Evolutionary conservation across 2,797 vertebrate species (phyloP), one percentile per base, ranked within the genome.

Genomic region (Notolabrus celidotus): DNA sequence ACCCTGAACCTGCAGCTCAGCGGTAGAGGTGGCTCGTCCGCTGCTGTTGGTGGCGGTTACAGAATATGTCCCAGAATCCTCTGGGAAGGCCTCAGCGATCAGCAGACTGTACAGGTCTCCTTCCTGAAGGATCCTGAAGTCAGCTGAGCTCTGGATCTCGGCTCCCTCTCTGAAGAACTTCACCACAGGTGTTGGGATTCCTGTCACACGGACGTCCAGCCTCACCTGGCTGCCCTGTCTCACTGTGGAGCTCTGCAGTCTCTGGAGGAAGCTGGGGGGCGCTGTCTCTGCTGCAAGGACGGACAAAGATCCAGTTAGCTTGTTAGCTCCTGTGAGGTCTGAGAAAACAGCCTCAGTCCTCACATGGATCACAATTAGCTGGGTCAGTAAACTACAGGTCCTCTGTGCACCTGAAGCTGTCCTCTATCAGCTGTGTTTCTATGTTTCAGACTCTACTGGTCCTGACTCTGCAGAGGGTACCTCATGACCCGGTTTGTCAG

Each of bases 91-190:
- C 94, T 99, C 97, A 0, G 95, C 95, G 82, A 99, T 99, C 89
- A 98, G 89, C 94, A 99, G 94, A 92, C 96, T 97, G 93, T 98
- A 97, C 92, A 95, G 94, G 87, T 99, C 97, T 89, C 95, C 97
- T 73, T 99, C 97, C 88, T 97, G 96, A 78, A 95, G 92, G 94
- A 99, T 98, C 95, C 95, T 94, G 84, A 99, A 99, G 96, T 99
- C 97, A 41, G 94, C 90, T 45, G 98, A 99, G 95, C 97, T 99
- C 92, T 97, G 97, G 84, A 99, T 99, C 96, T 99, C 98, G 15
- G 96, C 97, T 94, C 98, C 97, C 34, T 99, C 98, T 90, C 97
- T 94, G 90, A 96, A 97, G 93, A 99, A 99, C 95, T 97, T 98
- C 82, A 99, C 96, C 91, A 95, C 95, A 92, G 98, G 97, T 93